Conservation (phyloP, 2,113 vertebrate species). For the Notechis scutatus region DNA sequence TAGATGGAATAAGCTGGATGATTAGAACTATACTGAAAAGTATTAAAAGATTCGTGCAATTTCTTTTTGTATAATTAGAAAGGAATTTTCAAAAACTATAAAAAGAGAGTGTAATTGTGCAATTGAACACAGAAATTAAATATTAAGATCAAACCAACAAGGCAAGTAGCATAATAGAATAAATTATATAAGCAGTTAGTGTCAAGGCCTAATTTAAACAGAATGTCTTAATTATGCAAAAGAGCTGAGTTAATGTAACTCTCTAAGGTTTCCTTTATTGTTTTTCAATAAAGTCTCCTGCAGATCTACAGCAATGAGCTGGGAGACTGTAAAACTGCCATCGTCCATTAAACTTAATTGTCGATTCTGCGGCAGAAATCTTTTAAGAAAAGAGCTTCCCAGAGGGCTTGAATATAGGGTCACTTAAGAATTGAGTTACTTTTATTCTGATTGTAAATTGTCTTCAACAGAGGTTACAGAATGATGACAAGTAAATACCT, state of each 20-base stretch:
- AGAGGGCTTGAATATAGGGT: conserved; percentile 58
- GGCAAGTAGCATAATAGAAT: conserved; percentile 79
- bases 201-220: conserved; percentile 84
- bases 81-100: conserved; percentile 70
- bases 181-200: conserved; percentile 75
- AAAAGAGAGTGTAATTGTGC: conserved; percentile 72
- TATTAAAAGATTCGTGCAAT: conserved; percentile 65
- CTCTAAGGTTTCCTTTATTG: conserved; percentile 76
- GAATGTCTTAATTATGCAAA: conserved; percentile 80
- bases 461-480: conserved; percentile 64
- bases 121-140: conserved; percentile 81
- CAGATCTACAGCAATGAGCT: conserved; percentile 61
- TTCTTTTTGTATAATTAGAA: conserved; percentile 67
- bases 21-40: conserved; percentile 62
- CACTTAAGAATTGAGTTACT: conserved; percentile 74
- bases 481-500: conserved; percentile 76
- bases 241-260: conserved; percentile 69
- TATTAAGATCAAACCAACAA: conserved; percentile 75
- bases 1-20: conserved; percentile 63
- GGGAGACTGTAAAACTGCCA: conserved; percentile 61
- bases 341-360: conserved; percentile 68
- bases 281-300: conserved; percentile 74
- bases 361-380: conserved; percentile 68
- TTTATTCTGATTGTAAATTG: conserved; percentile 85
- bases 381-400: conserved; percentile 74